Conservation (phyloP, 2,888 invertebrate species). For the Eumacrocentrus americanus region DNA sequence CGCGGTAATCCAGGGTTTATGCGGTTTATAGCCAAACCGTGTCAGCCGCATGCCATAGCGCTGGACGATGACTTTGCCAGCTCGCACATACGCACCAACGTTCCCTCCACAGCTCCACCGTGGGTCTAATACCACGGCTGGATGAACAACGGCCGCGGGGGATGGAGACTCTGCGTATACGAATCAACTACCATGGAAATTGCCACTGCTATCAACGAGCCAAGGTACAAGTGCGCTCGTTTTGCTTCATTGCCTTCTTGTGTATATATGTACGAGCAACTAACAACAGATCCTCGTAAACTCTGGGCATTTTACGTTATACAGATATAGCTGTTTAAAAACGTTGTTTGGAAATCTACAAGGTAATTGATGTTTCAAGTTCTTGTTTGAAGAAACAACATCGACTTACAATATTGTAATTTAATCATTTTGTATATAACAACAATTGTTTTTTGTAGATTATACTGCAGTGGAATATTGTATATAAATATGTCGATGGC, state of each 20-base stretch:
- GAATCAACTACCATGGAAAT: conserved; percentile 27
- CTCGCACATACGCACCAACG: conserved; percentile 15
- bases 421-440: no score
- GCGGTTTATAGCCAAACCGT: conserved; percentile 48
- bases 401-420: no score
- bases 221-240: conserved; percentile 20
- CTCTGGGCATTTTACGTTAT: no score
- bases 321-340: no score
- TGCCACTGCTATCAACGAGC: conserved; percentile 15
- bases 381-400: no score
- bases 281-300: conserved; percentile 13
- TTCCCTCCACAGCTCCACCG: neutral
- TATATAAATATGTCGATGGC: no score
- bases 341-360: no score
- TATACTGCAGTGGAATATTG: no score
- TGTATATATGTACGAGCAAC: conserved; percentile 13
- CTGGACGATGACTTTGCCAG: conserved; percentile 10
- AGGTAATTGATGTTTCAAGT: no score
- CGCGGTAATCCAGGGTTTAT: conserved; percentile 54
- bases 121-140: conserved; percentile 27
- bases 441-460: no score
- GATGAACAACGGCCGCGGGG: conserved; percentile 26
- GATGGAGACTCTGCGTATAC: conserved; percentile 20
- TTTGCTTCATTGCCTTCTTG: conserved; percentile 28
- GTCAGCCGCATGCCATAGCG: conserved; percentile 41